Conservation (phyloP, 2,888 invertebrate species). For the Oscheius sp. region DNA sequence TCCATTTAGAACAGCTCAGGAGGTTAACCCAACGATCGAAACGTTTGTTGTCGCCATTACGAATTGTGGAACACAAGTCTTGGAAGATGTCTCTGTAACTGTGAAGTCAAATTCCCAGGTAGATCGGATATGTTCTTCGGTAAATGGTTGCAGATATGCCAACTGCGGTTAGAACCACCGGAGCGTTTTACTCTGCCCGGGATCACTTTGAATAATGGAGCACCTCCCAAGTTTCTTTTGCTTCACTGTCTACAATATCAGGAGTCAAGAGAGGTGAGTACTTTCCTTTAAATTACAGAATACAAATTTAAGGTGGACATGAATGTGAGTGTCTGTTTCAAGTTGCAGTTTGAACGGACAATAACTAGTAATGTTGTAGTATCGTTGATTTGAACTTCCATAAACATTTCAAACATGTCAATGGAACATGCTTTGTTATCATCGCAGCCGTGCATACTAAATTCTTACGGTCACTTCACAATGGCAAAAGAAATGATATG, state of each 20-base stretch:
- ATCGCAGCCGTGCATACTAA: background rate
- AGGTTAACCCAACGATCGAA: slow-evolving; percentile 11
- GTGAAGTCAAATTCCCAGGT: slow-evolving; percentile 21
- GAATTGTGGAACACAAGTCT: slow-evolving; percentile 4
- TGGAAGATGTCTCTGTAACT: background rate
- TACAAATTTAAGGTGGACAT: slow-evolving; percentile 27
- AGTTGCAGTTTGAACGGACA: slow-evolving; percentile 26
- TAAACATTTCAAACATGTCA: background rate
- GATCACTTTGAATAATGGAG: slow-evolving; percentile 7
- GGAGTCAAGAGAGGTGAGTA: slow-evolving; percentile 15
- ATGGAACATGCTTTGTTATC: too few relatives aligned
- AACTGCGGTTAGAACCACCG: background rate
- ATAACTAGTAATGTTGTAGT: slow-evolving; percentile 18
- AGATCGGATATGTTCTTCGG: background rate
- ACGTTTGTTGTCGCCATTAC: slow-evolving; percentile 15
- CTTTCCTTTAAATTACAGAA: too few relatives aligned
- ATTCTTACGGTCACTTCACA: background rate
- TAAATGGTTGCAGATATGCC: slow-evolving; percentile 1
- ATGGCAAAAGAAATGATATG: background rate
- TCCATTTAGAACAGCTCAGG: slow-evolving; percentile 13
- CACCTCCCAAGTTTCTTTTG: slow-evolving; percentile 5
- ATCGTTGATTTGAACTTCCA: slow-evolving; percentile 10
- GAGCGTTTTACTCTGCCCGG: slow-evolving; percentile 9
- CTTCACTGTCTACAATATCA: slow-evolving; percentile 9
- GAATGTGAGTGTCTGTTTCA: slow-evolving; percentile 25